These are phyloP conservation scores for Platorchestia sp. DNA, from an alignment of 1,140 invertebrate genomes.

Conservation along the genomic window DNA sequence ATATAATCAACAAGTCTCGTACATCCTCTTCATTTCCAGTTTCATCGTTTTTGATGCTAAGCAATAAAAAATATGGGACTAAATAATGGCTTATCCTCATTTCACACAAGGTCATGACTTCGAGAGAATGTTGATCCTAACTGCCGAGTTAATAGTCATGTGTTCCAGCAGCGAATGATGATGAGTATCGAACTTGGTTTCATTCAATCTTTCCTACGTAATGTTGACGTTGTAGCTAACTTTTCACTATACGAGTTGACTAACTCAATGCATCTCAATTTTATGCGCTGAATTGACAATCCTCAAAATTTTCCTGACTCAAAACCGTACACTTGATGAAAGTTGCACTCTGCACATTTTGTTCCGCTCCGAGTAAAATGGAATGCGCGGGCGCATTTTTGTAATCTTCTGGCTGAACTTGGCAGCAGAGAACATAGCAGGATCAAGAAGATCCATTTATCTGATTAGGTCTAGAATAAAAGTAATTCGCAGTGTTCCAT, in stretches of 20 bases:
- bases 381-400: background rate
- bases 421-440: background rate
- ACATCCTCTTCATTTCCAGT: no score
- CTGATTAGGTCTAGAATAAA: slow-evolving; percentile 2
- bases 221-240: background rate
- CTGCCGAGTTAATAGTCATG: background rate
- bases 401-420: background rate
- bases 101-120: no score
- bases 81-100: no score
- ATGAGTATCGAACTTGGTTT: background rate
- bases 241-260: background rate
- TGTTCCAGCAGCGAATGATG: background rate
- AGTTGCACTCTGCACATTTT: background rate
- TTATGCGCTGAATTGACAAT: background rate
- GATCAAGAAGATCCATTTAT: background rate
- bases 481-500: background rate
- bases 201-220: background rate
- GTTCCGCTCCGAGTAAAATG: background rate
- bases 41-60: no score
- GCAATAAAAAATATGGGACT: no score
- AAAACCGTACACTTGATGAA: background rate
- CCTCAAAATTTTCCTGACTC: background rate
- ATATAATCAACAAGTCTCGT: no score
- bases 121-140: no score
- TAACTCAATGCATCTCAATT: background rate